Base-by-base conservation (phyloP, 2,888 invertebrate species). In the Chrysodeixis includens region DNA sequence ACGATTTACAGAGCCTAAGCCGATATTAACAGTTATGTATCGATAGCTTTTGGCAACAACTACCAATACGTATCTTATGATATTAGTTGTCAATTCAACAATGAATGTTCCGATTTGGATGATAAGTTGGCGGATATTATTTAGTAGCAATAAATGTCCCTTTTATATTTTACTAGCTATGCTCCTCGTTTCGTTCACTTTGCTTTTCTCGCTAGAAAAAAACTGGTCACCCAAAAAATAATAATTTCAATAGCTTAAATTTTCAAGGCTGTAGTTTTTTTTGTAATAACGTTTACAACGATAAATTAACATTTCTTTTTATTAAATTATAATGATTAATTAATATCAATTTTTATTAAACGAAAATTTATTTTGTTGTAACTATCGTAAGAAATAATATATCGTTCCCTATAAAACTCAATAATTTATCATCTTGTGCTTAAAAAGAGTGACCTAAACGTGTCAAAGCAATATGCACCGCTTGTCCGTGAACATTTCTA, bases 401-500 rank as follows among this genome's bases (percentile, higher is more conserved):
- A 66, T 60, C 59, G 46, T 52, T 62, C 66, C 32, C 30, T 58
- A 52, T n/a, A n/a, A n/a, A n/a, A n/a, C n/a, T n/a, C n/a, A n/a
- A n/a, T n/a, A n/a, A n/a, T n/a, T n/a, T n/a, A n/a, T n/a, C n/a
- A n/a, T n/a, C n/a, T n/a, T n/a, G n/a, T n/a, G n/a, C n/a, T 20
- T 51, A 40, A 62, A 55, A 52, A 57, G 56, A 46, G 35, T 62
- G 63, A 67, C 60, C 66, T 66, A 60, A 62, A 68, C 62, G 52
- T 67, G 53, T 26, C 58, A 59, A 49, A 40, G 59, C 64, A 59
- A 56, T 66, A 59, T 46, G 49, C 62, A 71, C 55, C 61, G 35
- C 26, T 30, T 68, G 75, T 76, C 81, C 80, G 69, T 82, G 79
- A 80, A 79, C 77, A 69, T 73, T 71, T 66, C 61, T 66, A 64